Percentiles rank a stretch among this genome's conserved stretches.
Evolutionary conservation across 2,113 vertebrate genomes (phyloP).

Genomic region (Cricetomys ansorgei): DNA sequence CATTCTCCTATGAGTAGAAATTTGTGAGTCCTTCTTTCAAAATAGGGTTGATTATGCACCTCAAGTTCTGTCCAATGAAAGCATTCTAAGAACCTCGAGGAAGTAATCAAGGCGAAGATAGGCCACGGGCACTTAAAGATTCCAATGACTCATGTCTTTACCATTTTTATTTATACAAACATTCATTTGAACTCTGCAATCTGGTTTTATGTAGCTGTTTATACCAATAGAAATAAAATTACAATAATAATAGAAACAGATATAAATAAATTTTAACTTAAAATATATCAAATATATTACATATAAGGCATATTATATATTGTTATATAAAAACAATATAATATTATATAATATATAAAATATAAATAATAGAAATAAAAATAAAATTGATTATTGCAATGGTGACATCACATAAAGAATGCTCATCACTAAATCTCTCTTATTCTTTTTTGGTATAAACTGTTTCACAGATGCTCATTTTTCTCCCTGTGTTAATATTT

Average conservation of each 20-base stretch:
- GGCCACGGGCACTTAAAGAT: neutral
- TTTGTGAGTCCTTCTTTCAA: neutral
- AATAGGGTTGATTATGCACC: neutral
- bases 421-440: conserved; percentile 43
- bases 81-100: neutral
- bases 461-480: conserved; percentile 68
- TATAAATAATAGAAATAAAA: too few species aligned
- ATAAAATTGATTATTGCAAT: too few species aligned
- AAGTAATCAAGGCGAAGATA: neutral
- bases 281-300: too few species aligned
- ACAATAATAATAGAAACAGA: too few species aligned
- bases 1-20: neutral
- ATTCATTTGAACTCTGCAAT: neutral
- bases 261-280: too few species aligned
- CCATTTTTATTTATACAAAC: neutral
- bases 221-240: neutral
- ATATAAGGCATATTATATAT: too few species aligned
- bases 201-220: neutral
- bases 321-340: too few species aligned
- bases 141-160: neutral
- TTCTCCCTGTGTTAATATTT: conserved; percentile 65
- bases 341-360: too few species aligned
- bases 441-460: conserved; percentile 32
- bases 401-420: conserved; percentile 40
- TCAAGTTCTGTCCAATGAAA: neutral